Conservation (phyloP, 2,113 vertebrate species). For the Mus musculus region DNA sequence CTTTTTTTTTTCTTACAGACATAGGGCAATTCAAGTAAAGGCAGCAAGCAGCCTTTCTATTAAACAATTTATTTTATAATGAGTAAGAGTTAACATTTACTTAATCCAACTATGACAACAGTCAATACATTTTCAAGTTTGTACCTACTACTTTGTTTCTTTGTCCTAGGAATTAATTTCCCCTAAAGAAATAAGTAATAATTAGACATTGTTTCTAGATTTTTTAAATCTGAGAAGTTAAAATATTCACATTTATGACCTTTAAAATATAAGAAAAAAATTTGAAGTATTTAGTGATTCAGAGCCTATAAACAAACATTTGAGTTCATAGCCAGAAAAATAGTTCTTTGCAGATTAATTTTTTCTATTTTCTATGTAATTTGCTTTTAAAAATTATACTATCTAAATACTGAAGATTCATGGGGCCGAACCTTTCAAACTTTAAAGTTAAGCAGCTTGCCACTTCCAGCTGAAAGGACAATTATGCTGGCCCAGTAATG, state of each 20-base stretch:
- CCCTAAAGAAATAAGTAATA: neutral
- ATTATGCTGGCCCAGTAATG: slow-evolving; percentile 17
- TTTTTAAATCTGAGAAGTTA: neutral
- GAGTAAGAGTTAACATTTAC: slow-evolving; percentile 14
- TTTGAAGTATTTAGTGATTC: slow-evolving; percentile 4
- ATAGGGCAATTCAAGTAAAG: slow-evolving; percentile 11
- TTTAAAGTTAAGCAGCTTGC: slow-evolving; percentile 44
- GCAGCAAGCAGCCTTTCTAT: neutral
- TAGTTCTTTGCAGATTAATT: neutral
- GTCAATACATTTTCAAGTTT: slow-evolving; percentile 42
- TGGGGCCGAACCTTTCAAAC: slow-evolving; percentile 11
- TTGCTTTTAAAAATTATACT: slow-evolving; percentile 6
- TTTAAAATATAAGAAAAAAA: slow-evolving; percentile 26
- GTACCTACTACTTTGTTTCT: neutral
- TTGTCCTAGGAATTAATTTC: slow-evolving; percentile 1
- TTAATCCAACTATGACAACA: slow-evolving; percentile 20
- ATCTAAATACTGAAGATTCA: slow-evolving; percentile 25
- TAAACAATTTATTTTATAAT: slow-evolving; percentile 56
- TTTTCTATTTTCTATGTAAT: slow-evolving; percentile 6
- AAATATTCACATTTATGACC: slow-evolving; percentile 39
- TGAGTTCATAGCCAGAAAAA: neutral
- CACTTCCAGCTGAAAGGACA: slow-evolving; percentile 49
- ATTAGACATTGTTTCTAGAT: neutral
- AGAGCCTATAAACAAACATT: neutral
- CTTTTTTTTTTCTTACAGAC: slow-evolving; percentile 5